Percentiles rank a stretch among this genome's conserved stretches.
These are phyloP conservation scores for Ctenopoma kingsleyae DNA, from an alignment of 2,797 vertebrate genomes.

Conservation along the genomic window DNA sequence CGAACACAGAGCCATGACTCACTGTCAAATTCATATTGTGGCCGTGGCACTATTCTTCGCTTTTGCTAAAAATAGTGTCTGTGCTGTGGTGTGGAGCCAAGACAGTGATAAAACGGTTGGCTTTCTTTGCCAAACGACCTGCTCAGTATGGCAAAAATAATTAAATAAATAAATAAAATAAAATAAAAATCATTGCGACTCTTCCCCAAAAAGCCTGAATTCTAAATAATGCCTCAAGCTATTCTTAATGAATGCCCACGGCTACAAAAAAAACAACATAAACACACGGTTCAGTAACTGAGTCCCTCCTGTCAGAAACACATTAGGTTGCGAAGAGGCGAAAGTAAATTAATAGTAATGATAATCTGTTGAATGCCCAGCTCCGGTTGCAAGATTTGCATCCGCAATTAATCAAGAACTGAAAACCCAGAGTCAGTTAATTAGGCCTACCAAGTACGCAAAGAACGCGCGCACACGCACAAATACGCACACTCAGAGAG, in stretches of 20 bases:
- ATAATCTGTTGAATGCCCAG: slow-evolving; percentile 71
- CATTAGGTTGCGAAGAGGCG: slow-evolving; percentile 14
- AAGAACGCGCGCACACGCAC: not conserved
- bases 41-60: slow-evolving; percentile 66
- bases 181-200: slow-evolving; percentile 27
- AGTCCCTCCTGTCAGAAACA: slow-evolving; percentile 16
- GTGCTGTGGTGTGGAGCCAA: slow-evolving; percentile 55
- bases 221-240: slow-evolving; percentile 32
- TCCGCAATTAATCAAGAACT: slow-evolving; percentile 63
- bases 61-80: slow-evolving; percentile 72
- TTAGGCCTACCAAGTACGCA: slow-evolving; percentile 29
- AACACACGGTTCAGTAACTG: not conserved
- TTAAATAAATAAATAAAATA: slow-evolving; percentile 3
- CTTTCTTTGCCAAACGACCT: slow-evolving; percentile 55
- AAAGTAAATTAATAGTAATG: slow-evolving; percentile 48
- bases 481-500: not conserved
- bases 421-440: slow-evolving; percentile 60
- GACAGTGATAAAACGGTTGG: slow-evolving; percentile 66
- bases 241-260: not conserved
- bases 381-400: slow-evolving; percentile 41
- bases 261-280: too few species aligned
- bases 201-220: slow-evolving; percentile 12
- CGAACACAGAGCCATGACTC: slow-evolving; percentile 69
- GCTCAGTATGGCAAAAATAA: slow-evolving; percentile 33
- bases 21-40: slow-evolving; percentile 73